Base-by-base conservation (phyloP, 1,140 invertebrate species). In the Euwallacea fornicatus region DNA sequence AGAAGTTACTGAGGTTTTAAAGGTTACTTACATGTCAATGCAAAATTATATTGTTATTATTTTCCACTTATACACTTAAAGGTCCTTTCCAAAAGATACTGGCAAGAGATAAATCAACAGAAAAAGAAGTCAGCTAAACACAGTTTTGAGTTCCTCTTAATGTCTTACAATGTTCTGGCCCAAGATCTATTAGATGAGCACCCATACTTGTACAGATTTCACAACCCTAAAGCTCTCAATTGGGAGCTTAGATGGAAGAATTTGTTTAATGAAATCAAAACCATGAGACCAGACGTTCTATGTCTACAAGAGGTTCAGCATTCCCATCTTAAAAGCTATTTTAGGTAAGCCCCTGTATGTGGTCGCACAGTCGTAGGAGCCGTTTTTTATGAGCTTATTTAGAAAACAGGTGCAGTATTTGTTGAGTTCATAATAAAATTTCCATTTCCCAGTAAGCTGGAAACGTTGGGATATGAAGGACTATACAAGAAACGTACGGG, bases 141-240 rank as follows among this genome's bases (percentile, higher is more conserved):
- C 43, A 73, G 76, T 47, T 72, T 78, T 46, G 61, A 67, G 15
- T 81, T 82, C 65, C 77, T 73, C 13, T 16, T 87, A n/a, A 80
- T 95, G 74, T 92, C 89, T 0, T 98, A 96, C 79, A 98, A 98
- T 83, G 89, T 98, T 44, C 81, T 98, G 43, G 90, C 95, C 0
- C 95, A 97, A 82, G 85, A 89, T 73, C 83, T 97, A 42, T 73
- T 97, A 47, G 86, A 91, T 75, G 82, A 86, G 67, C 92, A 97
- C 82, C 78, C 82, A 0, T 85, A 90, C 79, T 82, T 98, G 4
- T 98, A 98, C 76, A 81, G 77, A 56, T 70, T 85, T 2, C 90
- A 90, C 74, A 79, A 88, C 50, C 78, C 79, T 33, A 71, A 82
- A 41, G 84, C 86, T 58, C 82, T 97, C 0, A 79, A 83, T 2